Evolutionary conservation across 2,113 vertebrate species (phyloP), one percentile per base, ranked within the genome.

Genomic region (Nyctereutes procyonoides): DNA sequence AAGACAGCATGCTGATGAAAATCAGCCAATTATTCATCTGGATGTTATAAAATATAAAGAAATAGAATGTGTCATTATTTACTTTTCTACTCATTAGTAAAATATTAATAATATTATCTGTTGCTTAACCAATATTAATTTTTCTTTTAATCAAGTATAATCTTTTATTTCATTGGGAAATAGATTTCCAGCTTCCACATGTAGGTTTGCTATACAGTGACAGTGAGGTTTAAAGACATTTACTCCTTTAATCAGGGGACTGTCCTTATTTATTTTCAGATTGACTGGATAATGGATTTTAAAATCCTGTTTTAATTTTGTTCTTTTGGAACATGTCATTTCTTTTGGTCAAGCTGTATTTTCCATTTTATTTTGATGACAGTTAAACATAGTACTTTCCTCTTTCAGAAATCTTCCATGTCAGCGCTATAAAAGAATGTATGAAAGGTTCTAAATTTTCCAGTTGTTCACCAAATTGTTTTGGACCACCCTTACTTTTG

Each of bases 301-400:
- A 93, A 98, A 96, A 90, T 82, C 48, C 43, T 71, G 28, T 93
- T 95, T 98, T 97, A 96, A 97, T 96, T 97, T 93, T 92, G 81
- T 93, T 96, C 87, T 92, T 93, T 97, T 35, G 93, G 84, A 94
- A 96, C 73, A 93, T 77, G 90, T 95, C 96, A 90, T 92, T 97
- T 97, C 73, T 90, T 94, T 96, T 92, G 76, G 69, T 92, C 92
- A 96, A 97, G 80, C 60, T 96, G 3, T 97, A 88, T 88, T 97
- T 97, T 97, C 32, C 88, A 92, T 89, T 97, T 96, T 93, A 92
- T 91, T 94, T 97, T 90, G 89, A 90, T 96, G 95, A 93, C 62
- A 97, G 92, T 96, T 98, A 95, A 96, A 96, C 88, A 91, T 60
- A 96, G 84, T 95, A 81, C 71, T 97, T 97, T 94, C 71, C 19